Evolutionary conservation across 2,113 vertebrate genomes (phyloP), one percentile per base, ranked within the genome.

Genomic region (Ophthalmolycus amberensis): DNA sequence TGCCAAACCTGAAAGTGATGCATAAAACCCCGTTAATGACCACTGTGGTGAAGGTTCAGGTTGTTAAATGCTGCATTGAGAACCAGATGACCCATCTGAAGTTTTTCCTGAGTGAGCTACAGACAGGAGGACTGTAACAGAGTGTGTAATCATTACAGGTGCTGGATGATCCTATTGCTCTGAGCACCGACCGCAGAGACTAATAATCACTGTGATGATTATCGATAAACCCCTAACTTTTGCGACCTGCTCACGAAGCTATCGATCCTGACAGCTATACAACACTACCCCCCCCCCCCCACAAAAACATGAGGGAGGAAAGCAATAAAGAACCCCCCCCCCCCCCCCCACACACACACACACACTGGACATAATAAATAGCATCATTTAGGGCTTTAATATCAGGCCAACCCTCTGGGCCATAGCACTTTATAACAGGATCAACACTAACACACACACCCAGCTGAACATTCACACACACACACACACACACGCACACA

Each of bases 141-240:
- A 12, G 29, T 42, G 7, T 63, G 29, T 72, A 77, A 90, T 94
- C 86, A 87, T 91, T 94, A 89, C 12, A 59, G 44, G 59, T 77
- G 71, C 68, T 7, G 42, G 52, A 40, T 81, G 20, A 50, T 87
- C 68, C 40, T 50, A 25, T 16, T 46, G 80, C 68, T 85, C 62
- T 9, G 63, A 69, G 87, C 81, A 22, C 7, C 7, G 48, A 95
- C 96, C 82, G 0, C 83, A 82, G 81, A 90, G 87, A 91, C 85
- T 80, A 96, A 96, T 97, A 97, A 98, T 98, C 95, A 95, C 95
- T 32, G 44, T 27, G 77, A 91, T 94, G 96, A 97, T 97, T 96
- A 97, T 97, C 95, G 96, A 98, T 96, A 96, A 96, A 95, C 94
- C 89, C 93, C 64, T 93, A 95, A 94, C 95, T 92, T 91, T 87